phyloP scores from a whole-genome alignment of 92 coral and sea anemone species.

The Pocillopora grandis region DNA sequence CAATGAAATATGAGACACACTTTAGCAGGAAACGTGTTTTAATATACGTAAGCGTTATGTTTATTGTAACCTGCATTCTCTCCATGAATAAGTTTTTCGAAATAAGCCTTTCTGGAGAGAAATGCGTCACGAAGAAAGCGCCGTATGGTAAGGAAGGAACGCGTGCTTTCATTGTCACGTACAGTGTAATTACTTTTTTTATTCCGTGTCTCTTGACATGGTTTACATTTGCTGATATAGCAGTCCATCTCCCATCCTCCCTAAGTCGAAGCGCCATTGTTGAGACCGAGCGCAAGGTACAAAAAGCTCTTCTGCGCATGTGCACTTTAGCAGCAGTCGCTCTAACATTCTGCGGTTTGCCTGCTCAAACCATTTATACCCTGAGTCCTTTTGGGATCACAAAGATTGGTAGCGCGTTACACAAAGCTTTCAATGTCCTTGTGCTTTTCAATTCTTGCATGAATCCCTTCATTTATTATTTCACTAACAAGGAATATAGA shows the following conservation, averaged over 20 bases:
- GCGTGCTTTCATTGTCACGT: slow-evolving; percentile 12
- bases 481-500: slow-evolving; percentile 55
- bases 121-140: slow-evolving; percentile 24
- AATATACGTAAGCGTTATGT: slow-evolving; percentile 13
- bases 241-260: slow-evolving; percentile 5
- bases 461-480: slow-evolving; percentile 61
- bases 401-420: slow-evolving; percentile 21
- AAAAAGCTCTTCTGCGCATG: slow-evolving; percentile 49
- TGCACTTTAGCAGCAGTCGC: slow-evolving; percentile 62
- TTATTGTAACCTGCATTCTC: slow-evolving; percentile 17
- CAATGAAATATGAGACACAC: slow-evolving; percentile 42
- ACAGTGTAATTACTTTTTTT: slow-evolving; percentile 15
- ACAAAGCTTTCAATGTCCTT: slow-evolving; percentile 34
- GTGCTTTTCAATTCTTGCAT: slow-evolving; percentile 44
- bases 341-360: slow-evolving; percentile 66
- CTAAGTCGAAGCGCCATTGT: background rate
- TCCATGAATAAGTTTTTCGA: slow-evolving; percentile 35
- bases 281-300: slow-evolving; percentile 20
- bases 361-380: slow-evolving; percentile 53
- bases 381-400: slow-evolving; percentile 42
- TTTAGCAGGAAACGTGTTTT: slow-evolving; percentile 47
- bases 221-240: slow-evolving; percentile 11
- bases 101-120: slow-evolving; percentile 14
- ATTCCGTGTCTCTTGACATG: slow-evolving; percentile 24
- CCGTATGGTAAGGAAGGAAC: slow-evolving; percentile 35